These are phyloP conservation scores for Drymodes brunneopygia DNA, from an alignment of 2,113 vertebrate genomes.

Conservation along the genomic window DNA sequence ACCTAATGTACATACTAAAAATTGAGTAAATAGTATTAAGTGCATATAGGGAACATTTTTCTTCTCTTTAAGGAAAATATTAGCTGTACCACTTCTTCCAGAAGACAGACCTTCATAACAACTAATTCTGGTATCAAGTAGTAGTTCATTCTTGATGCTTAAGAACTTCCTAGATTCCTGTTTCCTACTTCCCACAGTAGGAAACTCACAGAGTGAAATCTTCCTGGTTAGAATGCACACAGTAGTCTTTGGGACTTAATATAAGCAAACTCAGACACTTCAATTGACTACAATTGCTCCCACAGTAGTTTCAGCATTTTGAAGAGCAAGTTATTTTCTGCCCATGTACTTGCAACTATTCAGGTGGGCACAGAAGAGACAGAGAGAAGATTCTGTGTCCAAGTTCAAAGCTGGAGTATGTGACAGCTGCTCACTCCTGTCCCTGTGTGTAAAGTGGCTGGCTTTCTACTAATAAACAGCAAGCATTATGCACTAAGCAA, in stretches of 20 bases:
- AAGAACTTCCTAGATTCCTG: not conserved
- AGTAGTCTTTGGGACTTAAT: not conserved
- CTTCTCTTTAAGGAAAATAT: not conserved
- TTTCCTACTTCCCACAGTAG: not conserved
- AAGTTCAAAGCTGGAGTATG: not conserved
- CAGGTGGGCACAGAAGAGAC: not conserved
- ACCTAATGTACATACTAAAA: not conserved
- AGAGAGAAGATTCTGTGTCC: not conserved
- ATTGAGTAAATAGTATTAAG: not conserved
- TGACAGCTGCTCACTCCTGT: not conserved
- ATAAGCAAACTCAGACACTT: not conserved
- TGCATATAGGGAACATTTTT: not conserved
- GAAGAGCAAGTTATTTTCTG: not conserved
- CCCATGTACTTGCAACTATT: not conserved
- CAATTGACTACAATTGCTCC: not conserved
- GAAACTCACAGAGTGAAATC: not conserved
- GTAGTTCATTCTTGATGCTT: not conserved
- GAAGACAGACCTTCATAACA: not conserved
- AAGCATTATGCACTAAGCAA: not conserved
- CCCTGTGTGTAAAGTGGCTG: not conserved
- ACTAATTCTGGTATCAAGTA: not conserved
- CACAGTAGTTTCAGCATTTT: not conserved
- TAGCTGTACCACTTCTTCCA: not conserved
- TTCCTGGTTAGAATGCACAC: not conserved
- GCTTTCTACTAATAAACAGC: not conserved